Conservation (phyloP, 2,113 vertebrate species). For the Strix uralensis region DNA sequence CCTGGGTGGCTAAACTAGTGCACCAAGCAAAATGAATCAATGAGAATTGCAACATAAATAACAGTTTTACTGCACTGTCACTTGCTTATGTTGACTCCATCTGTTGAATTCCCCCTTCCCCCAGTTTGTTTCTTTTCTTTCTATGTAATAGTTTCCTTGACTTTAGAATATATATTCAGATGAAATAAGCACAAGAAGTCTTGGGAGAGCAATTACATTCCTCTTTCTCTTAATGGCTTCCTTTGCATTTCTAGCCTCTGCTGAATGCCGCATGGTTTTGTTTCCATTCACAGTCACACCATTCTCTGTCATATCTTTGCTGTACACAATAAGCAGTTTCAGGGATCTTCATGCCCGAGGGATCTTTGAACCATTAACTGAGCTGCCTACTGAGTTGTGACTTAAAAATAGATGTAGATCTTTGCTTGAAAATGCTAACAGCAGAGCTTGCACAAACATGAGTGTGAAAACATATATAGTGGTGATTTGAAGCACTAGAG, state of each 20-base stretch:
- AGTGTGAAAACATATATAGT: background rate
- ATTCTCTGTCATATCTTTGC: background rate
- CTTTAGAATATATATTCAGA: background rate
- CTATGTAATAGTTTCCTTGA: background rate
- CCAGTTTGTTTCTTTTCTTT: background rate
- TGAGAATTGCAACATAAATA: background rate
- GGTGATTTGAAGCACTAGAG: background rate
- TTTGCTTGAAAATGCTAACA: background rate
- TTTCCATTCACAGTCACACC: background rate
- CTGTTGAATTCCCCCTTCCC: background rate
- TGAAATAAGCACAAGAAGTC: background rate
- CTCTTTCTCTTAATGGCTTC: background rate
- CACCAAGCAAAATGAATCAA: background rate
- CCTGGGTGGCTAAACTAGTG: background rate
- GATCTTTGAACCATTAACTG: background rate
- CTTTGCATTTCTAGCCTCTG: background rate
- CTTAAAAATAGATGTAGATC: background rate
- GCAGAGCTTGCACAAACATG: background rate
- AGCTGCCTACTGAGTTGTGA: background rate
- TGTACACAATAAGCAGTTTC: background rate
- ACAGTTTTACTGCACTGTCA: background rate
- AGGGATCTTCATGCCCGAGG: background rate
- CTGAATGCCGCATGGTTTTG: background rate
- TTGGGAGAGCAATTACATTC: constrained; percentile 8
- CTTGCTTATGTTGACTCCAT: background rate